Base-by-base conservation (phyloP, 2,888 invertebrate genomes). In the Spicauda simplicius region DNA sequence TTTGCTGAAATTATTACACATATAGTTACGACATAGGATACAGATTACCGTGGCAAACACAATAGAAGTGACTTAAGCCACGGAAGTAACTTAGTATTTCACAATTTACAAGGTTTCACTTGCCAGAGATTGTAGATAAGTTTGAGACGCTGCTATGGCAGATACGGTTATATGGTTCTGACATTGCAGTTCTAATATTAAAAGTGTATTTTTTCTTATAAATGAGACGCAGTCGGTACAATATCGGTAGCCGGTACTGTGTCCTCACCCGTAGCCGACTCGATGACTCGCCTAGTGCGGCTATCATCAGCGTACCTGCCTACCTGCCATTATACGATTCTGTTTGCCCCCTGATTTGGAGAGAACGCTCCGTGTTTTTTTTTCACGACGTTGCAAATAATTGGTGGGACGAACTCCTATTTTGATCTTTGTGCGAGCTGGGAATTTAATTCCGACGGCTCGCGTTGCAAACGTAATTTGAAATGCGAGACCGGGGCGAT, bases 401-500 rank as follows among this genome's bases (percentile, higher is more conserved):
- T 67, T 62, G 67, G 61, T 62, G 37, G 60, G 56, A 53, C 56
- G 52, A 50, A 50, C 45, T 41, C 52, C 67, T 61, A 67, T 62
- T 67, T 62, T 67, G 67, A 67, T 67, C 62, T 62, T 62, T 57
- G 56, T 52, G 41, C 67, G 41, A 61, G 18, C 56, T 53, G 67
- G 67, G 62, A 67, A 67, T 62, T 67, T 57, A 67, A 67, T 67
- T 62, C 56, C 52, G 61, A 57, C 16, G 37, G 60, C 25, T 61
- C 60, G 50, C 56, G 41, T 62, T 56, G 52, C 60, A 53, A 57
- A 67, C 62, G 67, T 62, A 67, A 67, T 67, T 67, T 62, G 67
- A 67, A 61, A 67, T 64, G 56, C 41, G 61, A 67, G 61, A 67
- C 16, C 18, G 25, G 19, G 16, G 48, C 48, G 66, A 61, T 66